Evolutionary conservation across 2,113 vertebrate species (phyloP), one percentile per base, ranked within the genome.

Genomic region (Scophthalmus maximus): DNA sequence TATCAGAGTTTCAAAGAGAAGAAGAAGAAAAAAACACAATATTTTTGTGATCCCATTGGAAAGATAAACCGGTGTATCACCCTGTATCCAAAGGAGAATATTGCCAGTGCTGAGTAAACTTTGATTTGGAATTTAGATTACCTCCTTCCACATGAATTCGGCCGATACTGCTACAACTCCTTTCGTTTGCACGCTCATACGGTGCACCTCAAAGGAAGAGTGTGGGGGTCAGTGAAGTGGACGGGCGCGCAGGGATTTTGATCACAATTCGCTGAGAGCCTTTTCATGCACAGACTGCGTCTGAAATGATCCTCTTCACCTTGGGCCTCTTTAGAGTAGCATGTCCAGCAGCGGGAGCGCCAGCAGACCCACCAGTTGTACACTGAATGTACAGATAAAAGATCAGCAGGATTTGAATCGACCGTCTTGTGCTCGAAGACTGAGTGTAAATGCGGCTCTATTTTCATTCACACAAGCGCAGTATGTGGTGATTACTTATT

Each of bases 221-320:
- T 68, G 42, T n/a, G 18, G 3, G 42, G 42, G 42, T 46, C 18
- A n/a, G 42, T 20, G 18, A 2, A 46, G 42, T 9, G 36, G 36
- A 40, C 17, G 14, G 36, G 36, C 36, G 4, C 36, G 6, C 36
- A 17, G 5, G 14, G 36, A 40, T 1, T 40, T 40, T 17, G 36
- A 40, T 40, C 36, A 40, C n/a, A 17, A 40, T 40, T 40, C 36
- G 17, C 36, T 17, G 36, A 40, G 36, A 38, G 36, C 14, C 32
- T 73, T 52, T 73, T 46, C 30, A 51, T 40, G 22, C 55, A 44
- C 26, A 60, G 44, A 81, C 80, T 66, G 26, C 27, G 69, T 68
- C n/a, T 82, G 78, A 59, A 83, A 77, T 76, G 36, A 40, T 40
- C 17, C 50, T 40, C 30, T 23, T 44, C 58, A 34, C 25, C 18